A percentile compares a stretch with the other conserved stretches of the same genome.
phyloP scores from a whole-genome alignment of 2,888 invertebrate genomes.

The Perizoma affinitatum region DNA sequence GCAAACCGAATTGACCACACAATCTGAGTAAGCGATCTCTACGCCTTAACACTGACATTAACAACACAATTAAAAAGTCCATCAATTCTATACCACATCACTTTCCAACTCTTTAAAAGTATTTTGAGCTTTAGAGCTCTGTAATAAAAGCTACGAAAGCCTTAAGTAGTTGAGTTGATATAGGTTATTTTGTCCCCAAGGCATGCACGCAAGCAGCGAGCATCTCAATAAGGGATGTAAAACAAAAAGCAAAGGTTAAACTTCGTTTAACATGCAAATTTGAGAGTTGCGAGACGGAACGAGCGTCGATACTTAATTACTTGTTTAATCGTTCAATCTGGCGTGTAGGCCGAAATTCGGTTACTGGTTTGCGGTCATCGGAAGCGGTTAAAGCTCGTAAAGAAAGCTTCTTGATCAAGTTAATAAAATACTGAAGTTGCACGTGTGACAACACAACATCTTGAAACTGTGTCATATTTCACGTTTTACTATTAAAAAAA shows the following conservation, averaged over 20 bases:
- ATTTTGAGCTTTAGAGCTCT: constrained; percentile 46
- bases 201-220: constrained; percentile 67
- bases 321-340: constrained; percentile 81
- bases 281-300: constrained; percentile 81
- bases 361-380: constrained; percentile 33
- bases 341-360: constrained; percentile 60
- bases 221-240: constrained; percentile 78
- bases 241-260: constrained; percentile 77
- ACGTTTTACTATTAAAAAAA: too few relatives aligned
- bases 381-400: constrained; percentile 5
- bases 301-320: constrained; percentile 84
- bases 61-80: constrained; percentile 82
- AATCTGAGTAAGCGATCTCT: constrained; percentile 81
- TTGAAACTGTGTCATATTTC: too few relatives aligned
- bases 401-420: constrained; percentile 22
- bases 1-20: constrained; percentile 66
- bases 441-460: too few relatives aligned
- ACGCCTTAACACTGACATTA: constrained; percentile 81
- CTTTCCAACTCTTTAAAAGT: constrained; percentile 12
- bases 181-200: constrained; percentile 54
- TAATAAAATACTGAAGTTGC: constrained; percentile 1
- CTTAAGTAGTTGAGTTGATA: constrained; percentile 28
- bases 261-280: constrained; percentile 85
- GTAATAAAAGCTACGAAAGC: constrained; percentile 38
- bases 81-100: constrained; percentile 54